A percentile compares a stretch with the other conserved stretches of the same genome.
phyloP scores from a whole-genome alignment of 2,888 invertebrate species.

The Leucophenga maculata region DNA sequence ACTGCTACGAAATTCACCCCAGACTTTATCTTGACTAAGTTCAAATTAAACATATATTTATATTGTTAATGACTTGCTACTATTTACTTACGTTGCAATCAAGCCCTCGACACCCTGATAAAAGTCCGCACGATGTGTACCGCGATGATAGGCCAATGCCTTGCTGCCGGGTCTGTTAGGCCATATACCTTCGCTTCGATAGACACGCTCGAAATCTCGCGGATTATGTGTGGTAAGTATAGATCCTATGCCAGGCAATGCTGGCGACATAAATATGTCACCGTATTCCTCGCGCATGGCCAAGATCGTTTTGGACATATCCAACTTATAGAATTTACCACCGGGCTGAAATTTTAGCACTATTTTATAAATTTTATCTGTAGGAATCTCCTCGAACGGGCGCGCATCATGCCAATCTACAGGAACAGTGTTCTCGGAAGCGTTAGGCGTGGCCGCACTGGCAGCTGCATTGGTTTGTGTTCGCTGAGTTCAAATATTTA shows the following conservation, averaged over 20 bases:
- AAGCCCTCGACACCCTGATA: slow-evolving; percentile 55
- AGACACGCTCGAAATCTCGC: slow-evolving; percentile 73
- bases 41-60: not conserved
- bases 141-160: slow-evolving; percentile 70
- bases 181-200: slow-evolving; percentile 73
- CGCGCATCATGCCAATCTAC: slow-evolving; percentile 59
- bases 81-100: slow-evolving; percentile 47
- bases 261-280: slow-evolving; percentile 68
- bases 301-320: slow-evolving; percentile 40
- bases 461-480: not conserved
- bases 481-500: too few relatives aligned
- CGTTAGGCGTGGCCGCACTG: not conserved
- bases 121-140: slow-evolving; percentile 46
- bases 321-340: slow-evolving; percentile 57
- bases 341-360: slow-evolving; percentile 54
- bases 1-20: slow-evolving; percentile 78
- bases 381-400: slow-evolving; percentile 57
- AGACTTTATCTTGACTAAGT: slow-evolving; percentile 72
- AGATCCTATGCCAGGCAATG: slow-evolving; percentile 57
- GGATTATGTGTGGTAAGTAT: slow-evolving; percentile 73
- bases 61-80: not conserved
- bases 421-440: too few relatives aligned
- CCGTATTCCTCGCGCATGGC: slow-evolving; percentile 63
- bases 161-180: slow-evolving; percentile 71
- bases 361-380: slow-evolving; percentile 36